phyloP scores from a whole-genome alignment of 2,797 vertebrate genomes.

The Capromys pilorides region DNA sequence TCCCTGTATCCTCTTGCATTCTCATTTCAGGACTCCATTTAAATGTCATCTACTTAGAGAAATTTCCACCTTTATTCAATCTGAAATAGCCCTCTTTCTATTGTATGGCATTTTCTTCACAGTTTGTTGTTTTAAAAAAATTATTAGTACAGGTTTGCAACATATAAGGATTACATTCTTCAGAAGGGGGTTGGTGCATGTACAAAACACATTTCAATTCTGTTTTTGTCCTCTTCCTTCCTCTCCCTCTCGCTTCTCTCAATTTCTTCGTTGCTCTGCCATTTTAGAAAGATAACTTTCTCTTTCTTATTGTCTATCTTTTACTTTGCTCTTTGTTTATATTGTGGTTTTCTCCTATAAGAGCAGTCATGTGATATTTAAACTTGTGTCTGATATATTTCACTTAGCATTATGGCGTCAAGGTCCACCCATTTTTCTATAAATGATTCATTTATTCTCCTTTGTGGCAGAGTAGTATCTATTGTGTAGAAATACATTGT shows the following conservation, averaged over 20 bases:
- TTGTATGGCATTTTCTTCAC: not conserved
- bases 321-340: not conserved
- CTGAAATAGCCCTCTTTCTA: not conserved
- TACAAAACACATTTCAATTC: not conserved
- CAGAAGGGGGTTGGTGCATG: not conserved
- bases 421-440: not conserved
- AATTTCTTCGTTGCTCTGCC: not conserved
- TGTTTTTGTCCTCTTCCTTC: not conserved
- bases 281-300: not conserved
- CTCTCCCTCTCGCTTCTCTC: not conserved
- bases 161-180: not conserved
- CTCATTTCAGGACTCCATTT: not conserved
- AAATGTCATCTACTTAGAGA: not conserved
- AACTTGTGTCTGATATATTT: not conserved
- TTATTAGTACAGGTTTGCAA: not conserved
- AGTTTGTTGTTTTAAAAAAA: not conserved
- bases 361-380: not conserved
- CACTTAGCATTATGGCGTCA: not conserved
- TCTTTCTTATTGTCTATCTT: not conserved
- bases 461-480: not conserved
- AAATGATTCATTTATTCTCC: not conserved
- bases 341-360: not conserved
- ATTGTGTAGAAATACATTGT: not conserved
- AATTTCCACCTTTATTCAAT: not conserved
- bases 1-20: not conserved